These are phyloP conservation scores for Anabas testudineus DNA, from an alignment of 2,797 vertebrate genomes.

Conservation along the genomic window DNA sequence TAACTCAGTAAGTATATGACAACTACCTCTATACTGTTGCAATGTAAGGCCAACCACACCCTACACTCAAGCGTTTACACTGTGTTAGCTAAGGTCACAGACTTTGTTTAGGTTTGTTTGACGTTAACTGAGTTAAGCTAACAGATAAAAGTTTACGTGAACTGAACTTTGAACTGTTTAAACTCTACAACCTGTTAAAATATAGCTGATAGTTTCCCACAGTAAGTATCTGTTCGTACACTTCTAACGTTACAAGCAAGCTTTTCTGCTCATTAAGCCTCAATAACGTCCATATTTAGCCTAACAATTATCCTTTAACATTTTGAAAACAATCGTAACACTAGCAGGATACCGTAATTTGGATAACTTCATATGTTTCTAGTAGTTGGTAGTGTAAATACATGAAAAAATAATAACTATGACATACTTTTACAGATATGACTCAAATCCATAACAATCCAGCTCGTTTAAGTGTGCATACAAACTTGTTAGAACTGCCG, in stretches of 20 bases:
- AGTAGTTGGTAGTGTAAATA: neutral
- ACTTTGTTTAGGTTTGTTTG: neutral
- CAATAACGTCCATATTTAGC: slow-evolving; percentile 22
- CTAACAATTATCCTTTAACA: slow-evolving; percentile 12
- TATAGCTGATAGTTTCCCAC: neutral
- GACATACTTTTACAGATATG: slow-evolving; percentile 74
- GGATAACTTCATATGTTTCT: neutral
- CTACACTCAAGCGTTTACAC: neutral
- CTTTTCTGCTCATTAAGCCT: slow-evolving; percentile 7
- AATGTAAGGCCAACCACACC: neutral
- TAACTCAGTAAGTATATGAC: too few species aligned
- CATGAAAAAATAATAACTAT: slow-evolving; percentile 47
- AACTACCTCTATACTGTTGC: neutral
- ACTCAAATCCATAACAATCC: slow-evolving; percentile 65
- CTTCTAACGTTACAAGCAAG: neutral
- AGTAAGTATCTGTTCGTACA: neutral
- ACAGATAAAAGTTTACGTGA: slow-evolving; percentile 6
- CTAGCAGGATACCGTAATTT: neutral
- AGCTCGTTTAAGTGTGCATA: slow-evolving; percentile 10
- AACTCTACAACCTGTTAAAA: neutral
- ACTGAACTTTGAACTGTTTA: neutral
- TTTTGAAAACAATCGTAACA: slow-evolving; percentile 16
- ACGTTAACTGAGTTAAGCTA: slow-evolving; percentile 1
- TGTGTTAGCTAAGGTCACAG: neutral
- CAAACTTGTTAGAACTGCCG: slow-evolving; percentile 48